Evolutionary conservation across 2,888 invertebrate genomes (phyloP).

Genomic region (Himalopsyche kuldschensis): DNA sequence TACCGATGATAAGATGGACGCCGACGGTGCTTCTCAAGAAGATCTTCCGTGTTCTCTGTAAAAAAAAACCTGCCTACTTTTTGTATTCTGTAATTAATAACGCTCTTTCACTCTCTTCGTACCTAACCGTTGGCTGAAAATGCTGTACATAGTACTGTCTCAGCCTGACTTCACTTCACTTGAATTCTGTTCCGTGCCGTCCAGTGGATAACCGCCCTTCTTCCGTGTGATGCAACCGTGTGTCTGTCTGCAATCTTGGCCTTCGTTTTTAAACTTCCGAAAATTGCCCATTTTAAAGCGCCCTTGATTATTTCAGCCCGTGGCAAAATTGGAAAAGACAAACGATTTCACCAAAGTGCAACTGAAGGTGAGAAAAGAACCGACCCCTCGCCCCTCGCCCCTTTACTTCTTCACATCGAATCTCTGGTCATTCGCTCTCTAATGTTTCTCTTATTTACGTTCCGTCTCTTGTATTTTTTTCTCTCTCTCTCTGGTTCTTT

Average conservation of each 20-base stretch:
- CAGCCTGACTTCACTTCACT: neutral
- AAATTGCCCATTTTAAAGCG: constrained; percentile 10
- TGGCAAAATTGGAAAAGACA: constrained; percentile 23
- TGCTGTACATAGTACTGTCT: neutral
- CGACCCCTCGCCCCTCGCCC: neutral
- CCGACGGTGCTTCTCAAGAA: no score
- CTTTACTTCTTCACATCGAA: neutral
- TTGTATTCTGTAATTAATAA: neutral
- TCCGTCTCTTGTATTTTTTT: neutral
- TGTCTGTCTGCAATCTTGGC: neutral
- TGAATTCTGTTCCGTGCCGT: neutral
- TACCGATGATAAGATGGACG: no score
- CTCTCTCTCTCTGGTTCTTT: neutral
- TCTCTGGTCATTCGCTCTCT: neutral
- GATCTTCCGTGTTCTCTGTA: neutral
- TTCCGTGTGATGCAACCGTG: neutral
- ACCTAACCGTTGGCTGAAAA: neutral
- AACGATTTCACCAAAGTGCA: constrained; percentile 38
- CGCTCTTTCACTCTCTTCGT: neutral
- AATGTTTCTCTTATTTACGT: neutral
- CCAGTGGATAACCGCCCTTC: constrained; percentile 7
- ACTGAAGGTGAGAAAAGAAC: constrained; percentile 35
- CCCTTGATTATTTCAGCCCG: constrained; percentile 34
- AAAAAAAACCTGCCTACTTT: neutral
- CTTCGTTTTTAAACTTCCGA: neutral